A percentile compares a stretch with the other conserved stretches of the same genome.
These are phyloP conservation scores for Eulemur coronatus DNA, from an alignment of 2,797 vertebrate genomes.

Conservation along the genomic window DNA sequence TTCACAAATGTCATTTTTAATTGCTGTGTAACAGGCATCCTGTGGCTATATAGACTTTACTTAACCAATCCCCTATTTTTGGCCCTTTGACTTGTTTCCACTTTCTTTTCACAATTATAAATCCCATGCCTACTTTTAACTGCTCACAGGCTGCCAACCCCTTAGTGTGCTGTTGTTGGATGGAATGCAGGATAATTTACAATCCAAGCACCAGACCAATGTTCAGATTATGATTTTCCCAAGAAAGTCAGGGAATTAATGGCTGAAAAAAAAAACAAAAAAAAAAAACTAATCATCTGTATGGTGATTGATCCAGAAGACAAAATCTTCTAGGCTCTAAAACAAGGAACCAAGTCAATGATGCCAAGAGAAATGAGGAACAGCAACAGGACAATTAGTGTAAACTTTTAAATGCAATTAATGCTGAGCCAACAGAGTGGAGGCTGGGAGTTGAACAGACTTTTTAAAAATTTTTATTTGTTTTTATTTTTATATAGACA, in stretches of 20 bases:
- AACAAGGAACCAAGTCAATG: background rate
- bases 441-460: background rate
- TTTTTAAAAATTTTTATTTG: background rate
- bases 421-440: background rate
- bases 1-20: constrained; percentile 45
- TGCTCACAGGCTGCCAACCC: constrained; percentile 18
- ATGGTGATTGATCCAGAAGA: background rate
- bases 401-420: background rate
- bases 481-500: background rate
- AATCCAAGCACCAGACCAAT: background rate
- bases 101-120: constrained; percentile 14
- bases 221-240: constrained; percentile 38
- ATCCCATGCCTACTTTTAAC: constrained; percentile 57
- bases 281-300: background rate
- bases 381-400: background rate
- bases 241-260: background rate
- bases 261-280: too few species aligned
- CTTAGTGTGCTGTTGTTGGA: background rate
- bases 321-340: background rate
- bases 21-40: background rate
- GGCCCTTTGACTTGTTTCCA: constrained; percentile 33
- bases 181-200: constrained; percentile 17
- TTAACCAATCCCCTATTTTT: background rate
- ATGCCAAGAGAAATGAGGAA: background rate
- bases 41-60: background rate